phyloP scores from a whole-genome alignment of 2,113 vertebrate species.

The Heliornis fulica region DNA sequence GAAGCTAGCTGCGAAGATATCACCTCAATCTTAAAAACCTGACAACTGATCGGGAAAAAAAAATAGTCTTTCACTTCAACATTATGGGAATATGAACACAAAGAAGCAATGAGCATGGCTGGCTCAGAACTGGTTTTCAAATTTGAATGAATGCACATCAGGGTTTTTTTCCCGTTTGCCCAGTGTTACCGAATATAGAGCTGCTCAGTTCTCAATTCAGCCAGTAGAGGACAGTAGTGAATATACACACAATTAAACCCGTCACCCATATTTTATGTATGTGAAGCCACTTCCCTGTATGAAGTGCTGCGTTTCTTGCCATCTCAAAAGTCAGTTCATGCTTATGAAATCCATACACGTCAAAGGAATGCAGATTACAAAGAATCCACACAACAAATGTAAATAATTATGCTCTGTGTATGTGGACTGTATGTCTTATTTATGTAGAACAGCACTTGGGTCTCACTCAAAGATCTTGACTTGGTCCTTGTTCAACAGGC shows the following conservation, averaged over 20 bases:
- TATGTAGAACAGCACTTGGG: background rate
- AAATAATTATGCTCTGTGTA: background rate
- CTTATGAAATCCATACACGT: background rate
- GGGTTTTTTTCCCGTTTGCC: background rate
- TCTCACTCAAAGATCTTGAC: background rate
- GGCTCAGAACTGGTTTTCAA: background rate
- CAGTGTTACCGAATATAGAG: background rate
- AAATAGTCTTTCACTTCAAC: background rate
- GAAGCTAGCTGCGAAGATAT: background rate
- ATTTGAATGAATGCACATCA: background rate
- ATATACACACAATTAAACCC: background rate
- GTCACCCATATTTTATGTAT: background rate
- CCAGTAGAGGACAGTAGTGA: conserved; percentile 45
- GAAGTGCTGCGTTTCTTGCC: background rate
- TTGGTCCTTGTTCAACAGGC: background rate
- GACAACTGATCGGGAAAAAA: background rate
- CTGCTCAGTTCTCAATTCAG: background rate
- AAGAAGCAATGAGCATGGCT: accelerated
- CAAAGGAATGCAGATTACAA: background rate
- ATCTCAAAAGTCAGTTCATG: background rate
- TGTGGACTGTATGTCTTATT: background rate
- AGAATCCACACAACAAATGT: background rate
- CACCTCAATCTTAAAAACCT: background rate
- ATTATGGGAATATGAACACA: background rate
- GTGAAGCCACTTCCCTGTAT: background rate